Conservation (phyloP, 2,888 invertebrate species). For the Sicus ferrugineus region DNA sequence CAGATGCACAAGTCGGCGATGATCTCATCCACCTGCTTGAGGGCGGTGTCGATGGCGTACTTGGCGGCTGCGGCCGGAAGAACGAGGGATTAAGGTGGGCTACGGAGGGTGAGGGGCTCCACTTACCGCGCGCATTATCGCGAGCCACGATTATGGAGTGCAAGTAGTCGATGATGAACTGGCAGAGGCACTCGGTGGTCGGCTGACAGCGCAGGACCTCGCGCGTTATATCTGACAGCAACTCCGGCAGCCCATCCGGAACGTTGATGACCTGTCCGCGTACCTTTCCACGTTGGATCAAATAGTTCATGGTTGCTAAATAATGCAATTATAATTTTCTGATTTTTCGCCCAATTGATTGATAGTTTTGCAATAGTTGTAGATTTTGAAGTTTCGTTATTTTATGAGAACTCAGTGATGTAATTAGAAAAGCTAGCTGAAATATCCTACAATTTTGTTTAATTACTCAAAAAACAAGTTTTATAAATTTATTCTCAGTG, state of each 20-base stretch:
- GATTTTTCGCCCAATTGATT: too few relatives aligned
- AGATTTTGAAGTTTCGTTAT: not conserved
- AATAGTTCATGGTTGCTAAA: slow-evolving; percentile 53
- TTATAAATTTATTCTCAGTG: too few relatives aligned
- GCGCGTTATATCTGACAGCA: slow-evolving; percentile 77
- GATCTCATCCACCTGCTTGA: slow-evolving; percentile 57
- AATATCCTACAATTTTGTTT: not conserved
- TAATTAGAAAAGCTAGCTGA: not conserved
- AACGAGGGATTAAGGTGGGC: not conserved
- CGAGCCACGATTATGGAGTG: slow-evolving; percentile 72
- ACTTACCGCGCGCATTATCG: slow-evolving; percentile 64
- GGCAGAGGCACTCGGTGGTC: slow-evolving; percentile 66
- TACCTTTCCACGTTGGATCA: slow-evolving; percentile 56
- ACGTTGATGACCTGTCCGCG: slow-evolving; percentile 60
- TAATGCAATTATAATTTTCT: too few relatives aligned
- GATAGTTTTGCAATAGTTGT: too few relatives aligned
- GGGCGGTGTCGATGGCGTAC: slow-evolving; percentile 52
- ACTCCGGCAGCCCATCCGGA: slow-evolving; percentile 74
- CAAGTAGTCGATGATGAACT: slow-evolving; percentile 75
- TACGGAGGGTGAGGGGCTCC: too few relatives aligned
- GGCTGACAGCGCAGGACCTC: slow-evolving; percentile 78
- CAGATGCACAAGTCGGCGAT: slow-evolving; percentile 55
- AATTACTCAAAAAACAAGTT: too few relatives aligned
- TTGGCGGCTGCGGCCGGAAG: slow-evolving; percentile 48
- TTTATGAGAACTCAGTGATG: not conserved